phyloP scores from a whole-genome alignment of 1,140 invertebrate species.

The Nasonia giraulti region DNA sequence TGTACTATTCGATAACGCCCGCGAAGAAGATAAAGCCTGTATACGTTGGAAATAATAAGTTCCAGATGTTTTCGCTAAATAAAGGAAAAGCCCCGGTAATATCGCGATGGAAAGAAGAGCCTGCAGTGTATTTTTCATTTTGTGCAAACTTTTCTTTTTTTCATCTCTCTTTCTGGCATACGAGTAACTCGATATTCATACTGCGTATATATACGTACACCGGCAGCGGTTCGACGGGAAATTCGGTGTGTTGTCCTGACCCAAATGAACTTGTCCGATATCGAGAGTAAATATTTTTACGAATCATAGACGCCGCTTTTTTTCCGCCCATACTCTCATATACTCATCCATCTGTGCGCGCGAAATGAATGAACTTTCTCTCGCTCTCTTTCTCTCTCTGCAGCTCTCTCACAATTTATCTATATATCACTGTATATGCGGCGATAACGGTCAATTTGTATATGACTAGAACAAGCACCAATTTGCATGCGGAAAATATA shows the following conservation, averaged over 20 bases:
- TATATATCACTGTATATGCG: neutral
- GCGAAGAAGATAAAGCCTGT: neutral
- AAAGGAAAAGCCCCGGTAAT: neutral
- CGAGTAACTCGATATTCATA: neutral
- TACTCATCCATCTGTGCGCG: slow-evolving; percentile 24
- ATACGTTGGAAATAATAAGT: too few relatives aligned
- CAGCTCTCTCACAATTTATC: neutral
- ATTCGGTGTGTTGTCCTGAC: neutral
- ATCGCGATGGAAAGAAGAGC: neutral
- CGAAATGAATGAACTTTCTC: slow-evolving; percentile 31
- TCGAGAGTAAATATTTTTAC: slow-evolving; percentile 15
- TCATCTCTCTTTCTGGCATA: neutral
- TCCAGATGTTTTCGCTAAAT: slow-evolving; percentile 8
- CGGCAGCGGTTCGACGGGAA: neutral
- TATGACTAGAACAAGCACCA: slow-evolving; percentile 49
- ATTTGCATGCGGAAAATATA: slow-evolving; percentile 47
- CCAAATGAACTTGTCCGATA: neutral
- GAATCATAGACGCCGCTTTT: neutral
- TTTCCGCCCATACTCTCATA: neutral
- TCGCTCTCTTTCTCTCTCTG: too few relatives aligned
- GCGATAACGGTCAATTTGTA: slow-evolving; percentile 29
- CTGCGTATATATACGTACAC: neutral
- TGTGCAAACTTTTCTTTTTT: neutral
- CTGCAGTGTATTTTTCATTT: neutral
- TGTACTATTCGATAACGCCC: neutral